phyloP scores from a whole-genome alignment of 2,888 invertebrate genomes.

The Drosophila kambysellisi region DNA sequence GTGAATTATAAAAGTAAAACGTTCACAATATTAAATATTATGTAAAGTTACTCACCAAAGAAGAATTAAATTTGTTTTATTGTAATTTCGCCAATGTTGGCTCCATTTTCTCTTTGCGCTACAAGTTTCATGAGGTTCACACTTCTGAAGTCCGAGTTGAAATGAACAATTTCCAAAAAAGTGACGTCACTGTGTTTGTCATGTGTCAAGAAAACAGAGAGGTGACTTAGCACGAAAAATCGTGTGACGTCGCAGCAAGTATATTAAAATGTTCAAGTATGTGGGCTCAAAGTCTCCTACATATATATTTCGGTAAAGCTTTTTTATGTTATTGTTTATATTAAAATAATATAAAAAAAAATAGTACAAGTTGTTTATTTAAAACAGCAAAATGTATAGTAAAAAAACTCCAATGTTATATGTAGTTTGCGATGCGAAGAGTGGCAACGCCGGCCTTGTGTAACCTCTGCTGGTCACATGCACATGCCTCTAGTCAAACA shows the following conservation, averaged over 20 bases:
- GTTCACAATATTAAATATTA: not conserved
- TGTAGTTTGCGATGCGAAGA: too few relatives aligned
- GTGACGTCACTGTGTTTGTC: not conserved
- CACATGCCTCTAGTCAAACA: not conserved
- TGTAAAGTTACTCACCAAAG: not conserved
- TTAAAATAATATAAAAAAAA: not conserved
- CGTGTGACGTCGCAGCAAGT: constrained; percentile 9
- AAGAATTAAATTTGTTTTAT: not conserved
- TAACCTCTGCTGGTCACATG: not conserved
- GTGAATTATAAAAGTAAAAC: not conserved
- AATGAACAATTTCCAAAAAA: constrained; percentile 34
- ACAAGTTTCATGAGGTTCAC: constrained; percentile 16
- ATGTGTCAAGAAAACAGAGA: not conserved
- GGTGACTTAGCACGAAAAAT: not conserved
- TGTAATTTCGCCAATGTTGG: not conserved
- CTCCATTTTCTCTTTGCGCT: not conserved
- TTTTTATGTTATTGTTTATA: not conserved
- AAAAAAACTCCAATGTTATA: not conserved
- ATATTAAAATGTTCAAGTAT: not conserved
- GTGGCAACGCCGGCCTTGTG: constrained; percentile 1
- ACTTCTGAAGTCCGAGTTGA: constrained; percentile 26
- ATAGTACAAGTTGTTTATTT: not conserved
- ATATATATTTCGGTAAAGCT: not conserved
- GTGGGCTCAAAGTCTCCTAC: too few relatives aligned
- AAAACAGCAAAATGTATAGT: not conserved